Evolutionary conservation across 2,113 vertebrate genomes (phyloP).

Genomic region (Pao palembangensis): DNA sequence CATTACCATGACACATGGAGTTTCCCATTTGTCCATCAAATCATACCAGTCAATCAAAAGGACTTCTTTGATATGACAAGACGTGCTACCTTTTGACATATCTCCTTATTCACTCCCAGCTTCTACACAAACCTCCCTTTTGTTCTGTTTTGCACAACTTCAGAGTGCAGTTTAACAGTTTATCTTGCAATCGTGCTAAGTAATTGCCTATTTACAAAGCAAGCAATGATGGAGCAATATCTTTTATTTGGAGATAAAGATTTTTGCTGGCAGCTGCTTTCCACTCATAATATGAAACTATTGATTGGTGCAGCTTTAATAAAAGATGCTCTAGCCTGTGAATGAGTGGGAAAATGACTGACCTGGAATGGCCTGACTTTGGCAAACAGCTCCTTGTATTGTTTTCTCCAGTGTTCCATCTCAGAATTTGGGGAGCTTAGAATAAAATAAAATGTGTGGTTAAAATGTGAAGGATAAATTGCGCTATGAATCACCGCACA

Average conservation of each 20-base stretch:
- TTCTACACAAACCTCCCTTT: neutral
- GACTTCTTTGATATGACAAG: neutral
- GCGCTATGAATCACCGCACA: too few relatives aligned
- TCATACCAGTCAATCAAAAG: neutral
- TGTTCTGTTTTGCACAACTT: too few relatives aligned
- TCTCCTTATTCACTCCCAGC: neutral
- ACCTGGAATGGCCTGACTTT: slow-evolving; percentile 96
- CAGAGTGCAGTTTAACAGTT: neutral
- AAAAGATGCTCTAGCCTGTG: neutral
- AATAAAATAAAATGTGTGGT: slow-evolving; percentile 2
- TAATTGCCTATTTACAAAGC: neutral
- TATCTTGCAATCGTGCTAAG: neutral
- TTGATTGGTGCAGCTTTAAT: neutral
- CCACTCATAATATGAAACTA: neutral
- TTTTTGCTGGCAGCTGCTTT: neutral
- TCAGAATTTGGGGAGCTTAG: slow-evolving; percentile 60
- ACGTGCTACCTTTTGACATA: neutral
- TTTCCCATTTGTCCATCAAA: neutral
- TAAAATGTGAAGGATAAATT: too few relatives aligned
- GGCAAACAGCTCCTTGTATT: slow-evolving; percentile 84
- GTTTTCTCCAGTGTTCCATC: slow-evolving; percentile 75
- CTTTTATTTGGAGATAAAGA: neutral
- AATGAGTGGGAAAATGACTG: slow-evolving; percentile 31
- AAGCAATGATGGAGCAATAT: neutral
- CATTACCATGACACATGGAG: too few relatives aligned